These are phyloP conservation scores for Tokudaia tokunoshimensis DNA, from an alignment of 2,797 vertebrate species.

Conservation along the genomic window DNA sequence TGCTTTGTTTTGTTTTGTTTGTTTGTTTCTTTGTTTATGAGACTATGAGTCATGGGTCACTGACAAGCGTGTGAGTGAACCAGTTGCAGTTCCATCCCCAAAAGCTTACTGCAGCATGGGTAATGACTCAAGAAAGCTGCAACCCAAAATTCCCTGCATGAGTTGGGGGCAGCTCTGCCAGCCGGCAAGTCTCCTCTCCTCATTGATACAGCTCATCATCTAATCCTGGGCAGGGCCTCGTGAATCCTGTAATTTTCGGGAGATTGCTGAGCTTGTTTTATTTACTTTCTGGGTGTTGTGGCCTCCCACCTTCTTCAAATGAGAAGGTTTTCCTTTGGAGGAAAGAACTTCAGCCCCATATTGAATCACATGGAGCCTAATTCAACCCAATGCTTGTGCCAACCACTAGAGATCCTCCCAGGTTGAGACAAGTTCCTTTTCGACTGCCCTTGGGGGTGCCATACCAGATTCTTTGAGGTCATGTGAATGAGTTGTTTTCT, in stretches of 20 bases:
- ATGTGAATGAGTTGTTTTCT: not conserved
- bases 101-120: not conserved
- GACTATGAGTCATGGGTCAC: not conserved
- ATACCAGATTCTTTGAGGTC: not conserved
- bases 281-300: not conserved
- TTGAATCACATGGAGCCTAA: not conserved
- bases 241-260: not conserved
- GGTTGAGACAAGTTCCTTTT: not conserved
- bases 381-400: not conserved
- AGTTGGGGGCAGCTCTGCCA: not conserved
- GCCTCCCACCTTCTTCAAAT: not conserved
- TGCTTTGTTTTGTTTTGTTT: not conserved
- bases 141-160: not conserved
- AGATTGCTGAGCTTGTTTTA: not conserved
- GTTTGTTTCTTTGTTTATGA: not conserved
- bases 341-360: not conserved
- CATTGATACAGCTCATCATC: not conserved
- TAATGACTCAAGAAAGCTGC: too few relatives aligned
- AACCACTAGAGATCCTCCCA: not conserved
- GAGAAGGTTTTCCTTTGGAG: not conserved
- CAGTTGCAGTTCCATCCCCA: not conserved
- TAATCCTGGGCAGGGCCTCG: not conserved
- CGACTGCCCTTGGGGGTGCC: not conserved
- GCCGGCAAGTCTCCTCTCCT: not conserved
- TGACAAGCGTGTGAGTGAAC: not conserved